A percentile compares a stretch with the other conserved stretches of the same genome.
Conservation (phyloP, 2,888 invertebrate species). For the Archips xylosteana region DNA sequence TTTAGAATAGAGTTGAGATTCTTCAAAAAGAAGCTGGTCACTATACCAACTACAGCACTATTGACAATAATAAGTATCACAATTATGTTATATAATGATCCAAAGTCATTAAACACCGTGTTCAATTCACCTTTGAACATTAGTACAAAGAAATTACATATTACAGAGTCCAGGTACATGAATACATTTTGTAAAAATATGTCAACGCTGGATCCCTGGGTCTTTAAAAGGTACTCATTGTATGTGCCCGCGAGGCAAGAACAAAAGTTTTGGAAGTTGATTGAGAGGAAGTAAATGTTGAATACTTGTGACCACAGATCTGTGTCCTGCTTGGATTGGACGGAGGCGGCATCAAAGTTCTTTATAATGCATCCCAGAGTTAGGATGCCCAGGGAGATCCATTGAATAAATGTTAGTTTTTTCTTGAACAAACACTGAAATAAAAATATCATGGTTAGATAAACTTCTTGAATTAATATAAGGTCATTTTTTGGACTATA, state of each 20-base stretch:
- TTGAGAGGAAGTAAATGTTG: constrained; percentile 87
- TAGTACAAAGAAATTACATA: constrained; percentile 94
- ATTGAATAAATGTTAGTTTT: constrained; percentile 91
- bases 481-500: no score
- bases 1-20: constrained; percentile 97
- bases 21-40: constrained; percentile 96
- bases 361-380: constrained; percentile 97
- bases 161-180: constrained; percentile 97
- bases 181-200: constrained; percentile 97
- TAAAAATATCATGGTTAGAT: constrained; percentile 42
- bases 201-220: constrained; percentile 92
- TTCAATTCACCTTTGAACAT: constrained; percentile 87
- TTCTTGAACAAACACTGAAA: constrained; percentile 94
- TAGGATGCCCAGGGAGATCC: constrained; percentile 94
- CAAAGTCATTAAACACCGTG: constrained; percentile 86
- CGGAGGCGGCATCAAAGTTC: constrained; percentile 87
- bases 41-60: constrained; percentile 96
- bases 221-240: constrained; percentile 97
- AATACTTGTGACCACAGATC: constrained; percentile 73
- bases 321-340: constrained; percentile 58
- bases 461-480: background rate
- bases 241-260: constrained; percentile 98
- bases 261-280: constrained; percentile 93
- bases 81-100: constrained; percentile 87
- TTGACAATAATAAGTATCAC: constrained; percentile 94